These are phyloP conservation scores for Nothocercus nigrocapillus DNA, from an alignment of 2,113 vertebrate species.

Conservation along the genomic window DNA sequence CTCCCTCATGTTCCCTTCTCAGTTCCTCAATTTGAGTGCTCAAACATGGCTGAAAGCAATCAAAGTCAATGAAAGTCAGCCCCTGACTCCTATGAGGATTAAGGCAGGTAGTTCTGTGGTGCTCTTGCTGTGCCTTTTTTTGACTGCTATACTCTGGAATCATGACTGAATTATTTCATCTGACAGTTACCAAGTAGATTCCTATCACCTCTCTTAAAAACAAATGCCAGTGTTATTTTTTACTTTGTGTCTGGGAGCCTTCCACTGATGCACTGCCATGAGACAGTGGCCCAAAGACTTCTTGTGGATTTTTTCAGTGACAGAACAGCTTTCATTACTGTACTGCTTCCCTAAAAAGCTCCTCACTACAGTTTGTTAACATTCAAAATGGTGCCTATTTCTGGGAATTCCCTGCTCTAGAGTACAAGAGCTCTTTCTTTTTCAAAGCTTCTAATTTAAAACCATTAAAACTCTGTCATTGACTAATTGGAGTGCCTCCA, in stretches of 20 bases:
- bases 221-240: slow-evolving; percentile 1
- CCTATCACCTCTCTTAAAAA: not conserved
- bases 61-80: not conserved
- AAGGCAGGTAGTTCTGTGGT: not conserved
- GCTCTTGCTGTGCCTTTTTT: not conserved
- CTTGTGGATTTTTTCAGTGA: slow-evolving; percentile 12
- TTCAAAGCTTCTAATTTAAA: slow-evolving; percentile 8
- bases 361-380: not conserved
- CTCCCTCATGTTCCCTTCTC: not conserved
- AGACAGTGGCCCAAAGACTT: not conserved
- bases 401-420: not conserved
- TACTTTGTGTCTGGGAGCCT: not conserved
- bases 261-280: not conserved
- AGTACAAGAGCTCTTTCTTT: slow-evolving; percentile 1
- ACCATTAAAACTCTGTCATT: not conserved
- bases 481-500: not conserved
- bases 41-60: not conserved
- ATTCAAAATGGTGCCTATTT: slow-evolving; percentile 15
- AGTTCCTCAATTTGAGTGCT: not conserved
- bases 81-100: not conserved
- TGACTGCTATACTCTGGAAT: not conserved
- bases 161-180: not conserved
- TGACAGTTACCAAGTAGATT: not conserved
- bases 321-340: not conserved
- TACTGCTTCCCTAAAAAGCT: not conserved